Percentiles rank a stretch among this genome's conserved stretches.
Evolutionary conservation across 2,113 vertebrate species (phyloP).

Genomic region (Colossoma macropomum): DNA sequence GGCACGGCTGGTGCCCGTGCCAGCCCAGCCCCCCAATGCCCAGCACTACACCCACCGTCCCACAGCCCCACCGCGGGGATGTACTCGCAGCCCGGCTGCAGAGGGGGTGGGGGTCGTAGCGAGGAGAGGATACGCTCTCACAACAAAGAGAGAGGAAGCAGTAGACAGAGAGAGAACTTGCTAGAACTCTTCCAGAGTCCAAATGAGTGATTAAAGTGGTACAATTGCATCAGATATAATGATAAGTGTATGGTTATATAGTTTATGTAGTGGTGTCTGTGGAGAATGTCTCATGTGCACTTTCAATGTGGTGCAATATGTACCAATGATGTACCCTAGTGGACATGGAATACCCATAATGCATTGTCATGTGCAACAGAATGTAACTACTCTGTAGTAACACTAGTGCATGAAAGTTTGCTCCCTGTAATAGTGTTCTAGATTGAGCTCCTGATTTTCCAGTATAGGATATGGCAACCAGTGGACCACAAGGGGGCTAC

Average conservation of each 20-base stretch:
- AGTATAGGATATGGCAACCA: too few species aligned
- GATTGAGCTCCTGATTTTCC: too few species aligned
- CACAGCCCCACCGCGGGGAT: not conserved
- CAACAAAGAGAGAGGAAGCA: constrained; percentile 5
- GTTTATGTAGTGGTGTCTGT: too few species aligned
- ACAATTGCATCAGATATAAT: not conserved
- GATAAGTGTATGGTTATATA: too few species aligned
- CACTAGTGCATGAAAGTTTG: too few species aligned
- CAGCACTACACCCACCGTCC: constrained; percentile 11
- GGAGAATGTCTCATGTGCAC: too few species aligned
- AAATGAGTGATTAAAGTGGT: not conserved
- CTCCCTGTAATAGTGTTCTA: too few species aligned
- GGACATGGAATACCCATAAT: not conserved
- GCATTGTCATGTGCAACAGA: too few species aligned
- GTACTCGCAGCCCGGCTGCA: not conserved
- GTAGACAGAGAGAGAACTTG: too few species aligned
- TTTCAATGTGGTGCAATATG: not conserved
- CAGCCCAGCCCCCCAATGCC: constrained; percentile 35
- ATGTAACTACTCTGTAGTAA: too few species aligned
- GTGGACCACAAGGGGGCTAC: too few species aligned
- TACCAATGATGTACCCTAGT: not conserved
- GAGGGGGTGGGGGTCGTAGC: not conserved
- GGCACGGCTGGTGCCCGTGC: constrained; percentile 51
- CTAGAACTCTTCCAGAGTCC: not conserved
- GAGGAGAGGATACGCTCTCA: not conserved